Evolutionary conservation across 2,113 vertebrate species (phyloP).

Genomic region (Phylloscopus whistleri): DNA sequence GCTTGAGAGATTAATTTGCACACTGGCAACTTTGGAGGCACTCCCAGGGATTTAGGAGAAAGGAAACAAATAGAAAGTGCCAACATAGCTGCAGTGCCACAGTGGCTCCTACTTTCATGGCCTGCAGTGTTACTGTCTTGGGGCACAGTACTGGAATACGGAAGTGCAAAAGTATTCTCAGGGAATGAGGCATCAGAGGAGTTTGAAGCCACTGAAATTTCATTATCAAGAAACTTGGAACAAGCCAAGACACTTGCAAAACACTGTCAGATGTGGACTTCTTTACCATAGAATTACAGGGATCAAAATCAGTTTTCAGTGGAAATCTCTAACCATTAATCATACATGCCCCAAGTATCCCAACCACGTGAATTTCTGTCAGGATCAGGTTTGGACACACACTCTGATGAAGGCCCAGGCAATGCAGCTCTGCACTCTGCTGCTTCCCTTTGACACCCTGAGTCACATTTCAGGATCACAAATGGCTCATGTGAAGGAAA

Average conservation of each 20-base stretch:
- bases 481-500: background rate
- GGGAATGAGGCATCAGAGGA: background rate
- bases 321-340: background rate
- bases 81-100: background rate
- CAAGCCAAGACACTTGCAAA: background rate
- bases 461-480: background rate
- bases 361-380: background rate
- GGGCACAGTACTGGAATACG: background rate
- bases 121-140: background rate
- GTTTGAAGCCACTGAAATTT: background rate
- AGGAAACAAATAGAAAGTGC: background rate
- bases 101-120: background rate
- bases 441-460: accelerated
- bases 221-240: background rate
- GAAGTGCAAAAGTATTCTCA: background rate
- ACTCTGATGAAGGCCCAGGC: background rate
- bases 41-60: background rate
- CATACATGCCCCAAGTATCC: background rate
- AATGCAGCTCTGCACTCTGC: background rate
- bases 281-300: background rate
- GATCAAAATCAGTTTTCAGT: background rate
- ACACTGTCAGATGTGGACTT: background rate
- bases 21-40: background rate
- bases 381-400: background rate
- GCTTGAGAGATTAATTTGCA: background rate